Base-by-base conservation (phyloP, 2,888 invertebrate species). In the Formica aserva region DNA sequence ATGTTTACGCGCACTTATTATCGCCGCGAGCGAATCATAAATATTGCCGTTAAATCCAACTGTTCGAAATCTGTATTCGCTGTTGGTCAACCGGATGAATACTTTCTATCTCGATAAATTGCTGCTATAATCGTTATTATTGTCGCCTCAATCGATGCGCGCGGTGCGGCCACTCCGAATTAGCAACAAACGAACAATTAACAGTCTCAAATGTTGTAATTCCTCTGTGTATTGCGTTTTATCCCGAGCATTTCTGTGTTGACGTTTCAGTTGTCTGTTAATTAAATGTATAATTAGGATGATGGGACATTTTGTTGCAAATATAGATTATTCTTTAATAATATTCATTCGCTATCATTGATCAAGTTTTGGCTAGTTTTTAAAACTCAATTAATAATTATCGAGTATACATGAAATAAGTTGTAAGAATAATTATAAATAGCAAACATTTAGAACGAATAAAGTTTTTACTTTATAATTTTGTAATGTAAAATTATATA, bases 1-100 rank as follows among this genome's bases (percentile, higher is more conserved):
- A 80, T 80, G 60, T 80, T 80, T 80, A 80, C 45, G 78, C 60
- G 60, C 60, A 72, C 74, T 80, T 80, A 72, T 78, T 78, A 80
- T 35, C 74, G 78, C 72, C 78, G 38, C 13, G 45, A 72, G 78
- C 78, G 74, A 72, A 72, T 80, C 74, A 80, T 80, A 80, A 80
- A 80, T 80, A 72, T 72, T 80, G 35, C 74, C 22, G 74, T 72
- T 72, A 72, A 80, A 80, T 60, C 74, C 74, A 72, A 60, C 45
- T 80, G 60, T 26, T 80, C 45, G 78, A 45, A 72, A 72, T 72
- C 45, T 29, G 74, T 60, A 45, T 72, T 69, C 69, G 77, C 38
- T 77, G 18, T 45, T 72, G 60, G 55, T 72, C 72, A 72, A 62
- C 26, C 60, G 45, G 74, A 72, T 80, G 74, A 72, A 80, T 80